A percentile compares a stretch with the other conserved stretches of the same genome.
These are phyloP conservation scores for Idaea straminata DNA, from an alignment of 2,888 invertebrate genomes.

Conservation along the genomic window DNA sequence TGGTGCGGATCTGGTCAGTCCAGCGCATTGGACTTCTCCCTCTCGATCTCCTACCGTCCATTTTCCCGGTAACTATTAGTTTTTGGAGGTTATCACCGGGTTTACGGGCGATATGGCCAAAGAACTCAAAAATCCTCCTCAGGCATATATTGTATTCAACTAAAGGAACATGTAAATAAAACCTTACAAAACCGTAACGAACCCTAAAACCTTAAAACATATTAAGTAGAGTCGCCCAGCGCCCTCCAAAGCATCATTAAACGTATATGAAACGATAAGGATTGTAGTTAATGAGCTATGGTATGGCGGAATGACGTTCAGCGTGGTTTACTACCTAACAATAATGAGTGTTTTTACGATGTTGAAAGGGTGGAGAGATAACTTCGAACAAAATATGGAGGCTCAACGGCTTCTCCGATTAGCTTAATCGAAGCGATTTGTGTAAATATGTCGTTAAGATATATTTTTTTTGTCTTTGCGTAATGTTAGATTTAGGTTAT, in stretches of 20 bases:
- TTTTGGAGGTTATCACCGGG: too few relatives aligned
- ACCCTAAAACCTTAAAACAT: slow-evolving; percentile 20
- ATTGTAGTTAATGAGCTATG: slow-evolving; percentile 67
- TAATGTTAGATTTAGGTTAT: neutral
- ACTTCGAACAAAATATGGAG: slow-evolving; percentile 17
- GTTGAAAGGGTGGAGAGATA: slow-evolving; percentile 23
- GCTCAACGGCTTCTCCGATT: neutral
- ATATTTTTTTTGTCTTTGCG: neutral
- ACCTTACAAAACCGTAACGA: neutral
- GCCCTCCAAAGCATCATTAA: slow-evolving; percentile 71
- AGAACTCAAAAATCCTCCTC: too few relatives aligned
- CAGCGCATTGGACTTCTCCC: too few relatives aligned
- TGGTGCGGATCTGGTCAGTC: too few relatives aligned
- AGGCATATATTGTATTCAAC: too few relatives aligned
- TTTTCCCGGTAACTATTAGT: too few relatives aligned
- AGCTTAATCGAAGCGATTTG: neutral
- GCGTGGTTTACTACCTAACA: slow-evolving; percentile 44
- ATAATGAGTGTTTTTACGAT: slow-evolving; percentile 26
- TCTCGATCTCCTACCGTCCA: too few relatives aligned
- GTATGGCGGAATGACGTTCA: slow-evolving; percentile 54
- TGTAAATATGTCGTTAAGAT: neutral
- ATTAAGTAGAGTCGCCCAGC: slow-evolving; percentile 38
- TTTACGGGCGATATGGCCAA: too few relatives aligned
- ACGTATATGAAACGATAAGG: slow-evolving; percentile 65
- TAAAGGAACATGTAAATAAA: neutral